phyloP scores from a whole-genome alignment of 2,888 invertebrate species.

The Thecophora atra region DNA sequence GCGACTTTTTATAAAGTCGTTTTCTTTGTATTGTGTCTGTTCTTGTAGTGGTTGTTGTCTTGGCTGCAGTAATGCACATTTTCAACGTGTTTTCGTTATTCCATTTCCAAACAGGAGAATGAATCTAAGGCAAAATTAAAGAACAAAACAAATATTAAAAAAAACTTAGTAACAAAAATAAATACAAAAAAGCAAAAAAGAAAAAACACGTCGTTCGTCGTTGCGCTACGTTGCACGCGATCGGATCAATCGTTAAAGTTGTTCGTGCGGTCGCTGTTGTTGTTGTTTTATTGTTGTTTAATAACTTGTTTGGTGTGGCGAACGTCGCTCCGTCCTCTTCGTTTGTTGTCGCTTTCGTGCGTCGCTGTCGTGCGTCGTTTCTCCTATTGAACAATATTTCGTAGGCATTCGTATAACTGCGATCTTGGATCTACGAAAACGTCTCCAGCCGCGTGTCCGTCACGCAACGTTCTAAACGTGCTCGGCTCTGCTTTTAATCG shows the following conservation, averaged over 20 bases:
- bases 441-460: neutral
- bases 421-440: neutral
- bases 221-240: too few species aligned
- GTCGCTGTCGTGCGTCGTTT: too few species aligned
- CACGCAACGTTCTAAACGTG: neutral
- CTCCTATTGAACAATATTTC: conserved; percentile 4
- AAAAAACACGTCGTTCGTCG: conserved; percentile 5
- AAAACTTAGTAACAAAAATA: conserved; percentile 15
- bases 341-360: neutral
- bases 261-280: neutral
- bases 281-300: conserved; percentile 13
- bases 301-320: conserved; percentile 11
- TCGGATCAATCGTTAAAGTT: too few species aligned
- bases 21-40: neutral
- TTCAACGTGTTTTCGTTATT: conserved; percentile 13
- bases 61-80: conserved; percentile 23
- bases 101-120: conserved; percentile 4
- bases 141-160: conserved; percentile 8
- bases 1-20: conserved; percentile 6
- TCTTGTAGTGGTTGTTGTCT: conserved; percentile 14
- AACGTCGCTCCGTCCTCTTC: too few species aligned
- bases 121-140: neutral
- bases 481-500: neutral
- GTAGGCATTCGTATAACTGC: conserved; percentile 4
- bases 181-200: neutral